Conservation (phyloP, 1,140 invertebrate species). For the Dendroctonus ponderosae region DNA sequence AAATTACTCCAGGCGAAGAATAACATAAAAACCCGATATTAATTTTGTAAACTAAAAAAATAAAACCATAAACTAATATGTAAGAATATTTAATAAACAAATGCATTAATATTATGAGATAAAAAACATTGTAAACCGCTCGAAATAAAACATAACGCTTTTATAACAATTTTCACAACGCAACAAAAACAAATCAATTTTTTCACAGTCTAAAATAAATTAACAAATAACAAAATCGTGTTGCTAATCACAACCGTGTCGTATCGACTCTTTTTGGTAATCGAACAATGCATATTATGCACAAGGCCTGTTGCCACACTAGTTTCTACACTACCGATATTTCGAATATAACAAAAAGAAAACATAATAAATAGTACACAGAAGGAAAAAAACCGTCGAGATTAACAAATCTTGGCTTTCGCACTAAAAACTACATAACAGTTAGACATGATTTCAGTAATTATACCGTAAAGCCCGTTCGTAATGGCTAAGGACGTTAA, state of each 20-base stretch:
- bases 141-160: not conserved
- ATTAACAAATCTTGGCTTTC: conserved; percentile 3
- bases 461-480: not conserved
- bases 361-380: not conserved
- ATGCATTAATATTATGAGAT: too few species aligned
- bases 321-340: conserved; percentile 1
- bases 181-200: not conserved
- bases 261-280: conserved; percentile 8
- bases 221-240: conserved; percentile 16
- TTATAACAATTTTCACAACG: not conserved
- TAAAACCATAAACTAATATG: too few species aligned
- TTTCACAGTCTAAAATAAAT: conserved; percentile 11
- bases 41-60: too few species aligned
- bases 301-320: not conserved
- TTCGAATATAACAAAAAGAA: conserved; percentile 5
- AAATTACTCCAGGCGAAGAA: too few species aligned
- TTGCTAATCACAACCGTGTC: conserved; percentile 4
- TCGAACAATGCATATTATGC: conserved; percentile 1
- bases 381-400: conserved; percentile 4
- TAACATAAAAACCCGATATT: too few species aligned
- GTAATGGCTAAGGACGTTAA: not conserved
- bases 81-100: too few species aligned
- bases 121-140: too few species aligned
- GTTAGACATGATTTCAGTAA: conserved; percentile 14
- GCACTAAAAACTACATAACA: conserved; percentile 18